Conservation (phyloP, 1,140 invertebrate species). For the Probaryconus sp. region DNA sequence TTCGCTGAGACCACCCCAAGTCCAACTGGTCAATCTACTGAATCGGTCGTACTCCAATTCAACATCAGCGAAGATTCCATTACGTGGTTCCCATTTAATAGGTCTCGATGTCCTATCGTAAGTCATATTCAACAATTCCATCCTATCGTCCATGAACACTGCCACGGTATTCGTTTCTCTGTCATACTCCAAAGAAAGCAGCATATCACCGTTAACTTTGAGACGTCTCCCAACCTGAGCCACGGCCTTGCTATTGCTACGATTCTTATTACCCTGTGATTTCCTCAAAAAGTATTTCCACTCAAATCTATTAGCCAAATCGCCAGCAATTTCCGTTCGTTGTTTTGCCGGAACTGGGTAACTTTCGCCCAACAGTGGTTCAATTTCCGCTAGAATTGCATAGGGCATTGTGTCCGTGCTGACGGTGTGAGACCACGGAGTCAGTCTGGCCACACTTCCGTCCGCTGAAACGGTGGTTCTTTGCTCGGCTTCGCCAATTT, state of each 20-base stretch:
- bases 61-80: conserved; percentile 90
- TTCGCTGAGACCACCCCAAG: conserved; percentile 93
- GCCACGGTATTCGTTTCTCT: conserved; percentile 92
- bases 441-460: conserved; percentile 87
- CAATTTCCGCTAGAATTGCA: conserved; percentile 88
- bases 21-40: conserved; percentile 93
- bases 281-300: conserved; percentile 93
- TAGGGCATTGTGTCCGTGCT: conserved; percentile 92
- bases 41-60: conserved; percentile 95
- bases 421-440: conserved; percentile 89
- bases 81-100: conserved; percentile 91
- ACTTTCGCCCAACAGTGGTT: conserved; percentile 89
- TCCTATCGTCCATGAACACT: conserved; percentile 92
- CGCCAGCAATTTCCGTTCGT: conserved; percentile 91
- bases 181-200: conserved; percentile 95
- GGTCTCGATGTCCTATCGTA: conserved; percentile 95
- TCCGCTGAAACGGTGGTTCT: conserved; percentile 88
- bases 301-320: conserved; percentile 94
- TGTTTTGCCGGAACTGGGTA: conserved; percentile 95
- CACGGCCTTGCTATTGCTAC: conserved; percentile 83
- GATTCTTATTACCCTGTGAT: conserved; percentile 81
- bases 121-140: conserved; percentile 92
- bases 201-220: conserved; percentile 93
- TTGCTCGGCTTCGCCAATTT: conserved; percentile 88
- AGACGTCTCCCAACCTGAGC: conserved; percentile 91